phyloP scores from a whole-genome alignment of 2,888 invertebrate species.

The Dryobota labecula region DNA sequence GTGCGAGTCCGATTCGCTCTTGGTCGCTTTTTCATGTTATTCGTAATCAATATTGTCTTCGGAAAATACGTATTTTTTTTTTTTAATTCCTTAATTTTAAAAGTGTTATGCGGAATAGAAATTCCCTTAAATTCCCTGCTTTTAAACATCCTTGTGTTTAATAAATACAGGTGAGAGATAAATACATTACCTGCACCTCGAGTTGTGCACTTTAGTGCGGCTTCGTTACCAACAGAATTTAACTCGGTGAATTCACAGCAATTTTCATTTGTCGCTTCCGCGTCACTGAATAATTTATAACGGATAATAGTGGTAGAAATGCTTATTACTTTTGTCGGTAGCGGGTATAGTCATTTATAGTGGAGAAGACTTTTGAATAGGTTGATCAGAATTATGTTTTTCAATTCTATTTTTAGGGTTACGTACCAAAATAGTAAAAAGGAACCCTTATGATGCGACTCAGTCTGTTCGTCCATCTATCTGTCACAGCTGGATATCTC shows the following conservation, averaged over 20 bases:
- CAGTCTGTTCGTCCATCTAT: no score
- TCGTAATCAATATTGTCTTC: neutral
- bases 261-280: conserved; percentile 40
- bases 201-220: conserved; percentile 15
- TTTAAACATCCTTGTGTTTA: conserved; percentile 1
- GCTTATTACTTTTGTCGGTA: neutral
- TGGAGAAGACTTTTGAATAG: neutral
- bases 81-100: no score
- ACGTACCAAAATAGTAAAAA: no score
- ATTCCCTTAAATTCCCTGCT: neutral
- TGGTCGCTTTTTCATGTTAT: neutral
- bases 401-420: no score
- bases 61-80: no score
- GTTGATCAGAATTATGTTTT: no score
- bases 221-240: conserved; percentile 20
- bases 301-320: neutral
- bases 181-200: conserved; percentile 27
- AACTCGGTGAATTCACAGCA: conserved; percentile 1
- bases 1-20: no score
- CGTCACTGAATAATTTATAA: conserved; percentile 25
- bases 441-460: no score
- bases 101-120: no score
- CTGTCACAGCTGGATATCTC: no score
- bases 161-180: conserved; percentile 28
- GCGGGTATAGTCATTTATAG: neutral